phyloP scores from a whole-genome alignment of 2,797 vertebrate species.

The Gallinago stenura region DNA sequence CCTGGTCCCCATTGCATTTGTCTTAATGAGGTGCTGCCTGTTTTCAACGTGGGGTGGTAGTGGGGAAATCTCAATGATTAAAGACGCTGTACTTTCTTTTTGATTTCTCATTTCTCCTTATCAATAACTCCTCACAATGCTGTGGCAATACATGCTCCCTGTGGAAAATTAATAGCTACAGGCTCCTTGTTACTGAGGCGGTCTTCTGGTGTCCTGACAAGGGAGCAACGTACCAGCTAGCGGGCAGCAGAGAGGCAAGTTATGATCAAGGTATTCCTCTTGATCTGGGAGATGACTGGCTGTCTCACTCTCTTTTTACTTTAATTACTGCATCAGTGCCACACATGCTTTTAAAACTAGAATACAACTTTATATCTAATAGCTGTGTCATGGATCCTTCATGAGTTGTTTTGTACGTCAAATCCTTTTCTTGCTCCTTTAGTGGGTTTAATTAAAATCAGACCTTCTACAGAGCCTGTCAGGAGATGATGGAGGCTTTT shows the following conservation, averaged over 20 bases:
- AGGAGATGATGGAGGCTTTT: not conserved
- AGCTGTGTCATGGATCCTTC: not conserved
- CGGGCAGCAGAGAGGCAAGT: not conserved
- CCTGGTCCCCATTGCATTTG: not conserved
- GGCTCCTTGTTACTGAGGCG: not conserved
- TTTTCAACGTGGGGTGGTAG: not conserved
- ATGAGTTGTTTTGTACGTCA: not conserved
- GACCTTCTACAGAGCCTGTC: not conserved
- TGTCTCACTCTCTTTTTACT: not conserved
- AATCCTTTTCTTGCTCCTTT: not conserved
- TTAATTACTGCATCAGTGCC: not conserved
- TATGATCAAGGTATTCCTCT: not conserved
- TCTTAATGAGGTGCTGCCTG: not conserved
- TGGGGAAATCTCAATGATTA: not conserved
- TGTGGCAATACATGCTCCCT: fast-evolving
- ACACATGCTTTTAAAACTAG: not conserved
- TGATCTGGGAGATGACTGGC: not conserved
- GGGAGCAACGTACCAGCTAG: not conserved
- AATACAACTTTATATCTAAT: not conserved
- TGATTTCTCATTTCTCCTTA: slow-evolving; percentile 22
- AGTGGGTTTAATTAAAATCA: not conserved
- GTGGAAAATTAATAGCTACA: slow-evolving; percentile 25
- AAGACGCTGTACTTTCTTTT: not conserved
- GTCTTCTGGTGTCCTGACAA: not conserved
- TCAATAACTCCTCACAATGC: not conserved